Percentiles rank a stretch among this genome's conserved stretches.
phyloP scores from a whole-genome alignment of 2,888 invertebrate species.

The Metellina segmentata region DNA sequence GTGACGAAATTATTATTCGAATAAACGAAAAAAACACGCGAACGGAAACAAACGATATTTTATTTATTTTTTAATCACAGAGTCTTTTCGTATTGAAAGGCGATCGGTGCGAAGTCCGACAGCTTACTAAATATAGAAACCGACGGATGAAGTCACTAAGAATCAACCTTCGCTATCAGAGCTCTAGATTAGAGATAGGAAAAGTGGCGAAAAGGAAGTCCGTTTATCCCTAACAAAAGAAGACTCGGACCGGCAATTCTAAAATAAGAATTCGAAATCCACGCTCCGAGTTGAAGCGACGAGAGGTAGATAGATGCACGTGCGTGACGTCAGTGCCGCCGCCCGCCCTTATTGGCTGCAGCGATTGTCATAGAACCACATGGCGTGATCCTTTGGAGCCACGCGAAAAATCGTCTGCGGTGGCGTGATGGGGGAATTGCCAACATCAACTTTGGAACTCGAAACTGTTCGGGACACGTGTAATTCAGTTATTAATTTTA shows the following conservation, averaged over 20 bases:
- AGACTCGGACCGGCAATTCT: constrained; percentile 56
- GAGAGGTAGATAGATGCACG: constrained; percentile 26
- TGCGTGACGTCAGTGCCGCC: constrained; percentile 56
- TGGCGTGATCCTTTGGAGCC: constrained; percentile 66
- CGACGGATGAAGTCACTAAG: not conserved
- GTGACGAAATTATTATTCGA: not conserved
- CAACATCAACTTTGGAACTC: constrained; percentile 10
- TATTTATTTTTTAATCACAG: constrained; percentile 20
- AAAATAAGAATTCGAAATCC: constrained; percentile 66
- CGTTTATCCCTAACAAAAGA: constrained; percentile 25
- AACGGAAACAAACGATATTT: constrained; percentile 26
- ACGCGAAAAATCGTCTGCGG: constrained; percentile 49
- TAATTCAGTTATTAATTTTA: constrained; percentile 7
- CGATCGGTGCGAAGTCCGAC: constrained; percentile 49
- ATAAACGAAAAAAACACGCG: not conserved
- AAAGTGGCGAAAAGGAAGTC: constrained; percentile 2
- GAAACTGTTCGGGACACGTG: constrained; percentile 27
- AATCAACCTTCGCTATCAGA: not conserved
- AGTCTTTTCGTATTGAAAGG: not conserved
- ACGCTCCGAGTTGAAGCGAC: constrained; percentile 11
- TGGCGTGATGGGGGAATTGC: constrained; percentile 65
- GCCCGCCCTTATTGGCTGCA: constrained; percentile 39
- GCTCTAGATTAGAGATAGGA: not conserved
- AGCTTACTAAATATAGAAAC: constrained; percentile 60
- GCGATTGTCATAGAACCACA: constrained; percentile 70